Conservation (phyloP, 2,113 vertebrate species). For the Vicugna pacos region DNA sequence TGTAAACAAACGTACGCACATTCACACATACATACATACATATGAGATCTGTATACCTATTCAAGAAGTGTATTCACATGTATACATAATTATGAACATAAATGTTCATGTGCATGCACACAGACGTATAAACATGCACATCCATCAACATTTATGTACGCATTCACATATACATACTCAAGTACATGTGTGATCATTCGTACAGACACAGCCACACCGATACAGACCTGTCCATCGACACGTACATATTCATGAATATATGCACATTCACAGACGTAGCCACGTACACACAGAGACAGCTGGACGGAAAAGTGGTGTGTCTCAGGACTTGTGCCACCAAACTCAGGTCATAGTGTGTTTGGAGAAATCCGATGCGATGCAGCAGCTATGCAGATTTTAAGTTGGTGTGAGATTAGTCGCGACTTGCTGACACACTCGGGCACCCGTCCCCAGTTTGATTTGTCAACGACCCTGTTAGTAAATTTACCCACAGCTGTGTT, state of each 20-base stretch:
- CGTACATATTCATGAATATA: too few relatives aligned
- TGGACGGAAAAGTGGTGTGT: not conserved
- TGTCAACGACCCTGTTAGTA: not conserved
- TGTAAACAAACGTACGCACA: fast-evolving
- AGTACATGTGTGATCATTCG: too few relatives aligned
- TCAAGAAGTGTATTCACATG: too few relatives aligned
- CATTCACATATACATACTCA: fast-evolving
- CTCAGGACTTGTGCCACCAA: too few relatives aligned
- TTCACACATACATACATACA: too few relatives aligned
- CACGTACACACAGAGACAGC: not conserved
- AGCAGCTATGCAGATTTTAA: not conserved
- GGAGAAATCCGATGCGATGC: not conserved
- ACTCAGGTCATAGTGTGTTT: not conserved
- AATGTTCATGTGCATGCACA: not conserved
- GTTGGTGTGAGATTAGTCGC: not conserved
- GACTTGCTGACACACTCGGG: not conserved
- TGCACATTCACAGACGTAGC: fast-evolving
- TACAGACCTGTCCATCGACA: not conserved
- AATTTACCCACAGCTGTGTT: not conserved
- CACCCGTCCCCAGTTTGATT: not conserved
- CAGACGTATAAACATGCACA: not conserved
- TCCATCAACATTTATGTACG: too few relatives aligned
- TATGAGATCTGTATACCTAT: too few relatives aligned
- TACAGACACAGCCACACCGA: not conserved
- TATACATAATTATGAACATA: not conserved